Conservation (phyloP, 2,888 invertebrate genomes). For the Rotaria magnacalcarata region DNA sequence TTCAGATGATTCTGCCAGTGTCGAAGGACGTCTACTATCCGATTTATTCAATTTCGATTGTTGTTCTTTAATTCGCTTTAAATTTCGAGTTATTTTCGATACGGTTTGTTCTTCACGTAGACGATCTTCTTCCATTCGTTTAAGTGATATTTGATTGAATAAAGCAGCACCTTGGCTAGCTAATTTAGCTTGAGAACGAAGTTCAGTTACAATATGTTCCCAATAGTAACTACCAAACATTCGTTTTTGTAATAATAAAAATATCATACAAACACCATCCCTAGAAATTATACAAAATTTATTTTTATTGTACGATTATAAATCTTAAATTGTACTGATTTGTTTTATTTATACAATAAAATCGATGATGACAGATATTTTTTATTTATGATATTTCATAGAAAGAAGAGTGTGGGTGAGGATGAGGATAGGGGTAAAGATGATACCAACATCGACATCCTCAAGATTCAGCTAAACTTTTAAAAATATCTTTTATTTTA, state of each 20-base stretch:
- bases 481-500: too few relatives aligned
- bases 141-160: slow-evolving; percentile 40
- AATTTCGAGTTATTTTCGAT: slow-evolving; percentile 41
- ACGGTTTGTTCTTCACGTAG: slow-evolving; percentile 40
- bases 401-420: too few relatives aligned
- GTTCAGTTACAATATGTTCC: slow-evolving; percentile 88
- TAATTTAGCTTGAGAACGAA: slow-evolving; percentile 85
- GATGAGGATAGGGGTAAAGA: too few relatives aligned
- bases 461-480: too few relatives aligned
- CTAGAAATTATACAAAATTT: not conserved
- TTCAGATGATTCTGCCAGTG: slow-evolving; percentile 15
- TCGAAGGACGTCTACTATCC: not conserved
- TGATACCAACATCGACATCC: too few relatives aligned
- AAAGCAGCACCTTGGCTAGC: slow-evolving; percentile 66
- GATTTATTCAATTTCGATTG: slow-evolving; percentile 36
- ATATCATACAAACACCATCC: slow-evolving; percentile 78
- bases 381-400: too few relatives aligned
- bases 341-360: too few relatives aligned
- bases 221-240: slow-evolving; percentile 93
- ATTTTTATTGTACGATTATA: too few relatives aligned
- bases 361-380: too few relatives aligned
- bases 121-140: slow-evolving; percentile 40
- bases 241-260: slow-evolving; percentile 81
- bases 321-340: too few relatives aligned
- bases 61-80: slow-evolving; percentile 44